Evolutionary conservation across 2,113 vertebrate genomes (phyloP).

Genomic region (Pseudonaja textilis): DNA sequence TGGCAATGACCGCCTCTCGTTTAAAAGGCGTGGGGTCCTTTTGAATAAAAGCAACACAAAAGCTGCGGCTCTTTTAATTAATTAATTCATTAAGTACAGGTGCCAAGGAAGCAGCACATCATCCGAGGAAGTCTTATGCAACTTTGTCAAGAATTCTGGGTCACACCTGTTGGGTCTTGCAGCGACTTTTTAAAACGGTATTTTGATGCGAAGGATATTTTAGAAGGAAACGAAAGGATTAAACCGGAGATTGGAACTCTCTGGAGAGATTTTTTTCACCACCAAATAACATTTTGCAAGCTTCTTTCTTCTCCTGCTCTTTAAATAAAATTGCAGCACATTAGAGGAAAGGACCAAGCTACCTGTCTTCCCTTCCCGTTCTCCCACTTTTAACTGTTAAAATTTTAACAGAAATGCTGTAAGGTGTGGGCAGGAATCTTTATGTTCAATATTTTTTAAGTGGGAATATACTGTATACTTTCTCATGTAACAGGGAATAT

Average conservation of each 20-base stretch:
- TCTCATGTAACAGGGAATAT: background rate
- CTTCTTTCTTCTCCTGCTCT: too few species aligned
- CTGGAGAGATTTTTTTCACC: too few species aligned
- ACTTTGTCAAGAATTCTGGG: background rate
- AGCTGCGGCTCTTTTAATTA: background rate
- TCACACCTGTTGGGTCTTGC: background rate
- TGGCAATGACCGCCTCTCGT: background rate
- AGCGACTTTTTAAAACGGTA: background rate
- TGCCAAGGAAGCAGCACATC: background rate
- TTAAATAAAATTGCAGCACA: background rate
- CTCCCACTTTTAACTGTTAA: background rate
- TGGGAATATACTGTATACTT: background rate
- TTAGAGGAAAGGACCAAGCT: background rate
- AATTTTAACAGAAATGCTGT: background rate
- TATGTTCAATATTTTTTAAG: background rate
- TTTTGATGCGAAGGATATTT: background rate
- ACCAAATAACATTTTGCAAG: background rate
- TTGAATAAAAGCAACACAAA: background rate
- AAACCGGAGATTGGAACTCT: background rate
- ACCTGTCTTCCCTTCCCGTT: background rate
- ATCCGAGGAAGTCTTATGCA: background rate
- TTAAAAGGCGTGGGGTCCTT: background rate
- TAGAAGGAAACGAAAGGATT: fast-evolving
- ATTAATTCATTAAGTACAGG: background rate
- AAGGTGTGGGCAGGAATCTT: background rate